Base-by-base conservation (phyloP, 2,888 invertebrate species). In the Caenorhabditis sp. region DNA sequence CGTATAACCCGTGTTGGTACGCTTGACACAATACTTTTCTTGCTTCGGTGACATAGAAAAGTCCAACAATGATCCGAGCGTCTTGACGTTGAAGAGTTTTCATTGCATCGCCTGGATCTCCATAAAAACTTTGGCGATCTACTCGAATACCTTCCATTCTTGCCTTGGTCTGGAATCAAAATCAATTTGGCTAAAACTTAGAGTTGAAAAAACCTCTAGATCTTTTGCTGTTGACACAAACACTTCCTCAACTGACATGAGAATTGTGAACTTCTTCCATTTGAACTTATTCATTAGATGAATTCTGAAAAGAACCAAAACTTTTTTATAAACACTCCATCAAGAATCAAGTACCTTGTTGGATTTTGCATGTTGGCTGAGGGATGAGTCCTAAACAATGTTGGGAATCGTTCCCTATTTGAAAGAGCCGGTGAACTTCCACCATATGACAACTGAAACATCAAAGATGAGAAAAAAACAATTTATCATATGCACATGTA, bases 1-100 rank as follows among this genome's bases (percentile, higher is more conserved):
- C 99, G 88, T 94, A 97, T 25, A 99, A 91, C 73, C 93, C 92
- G 87, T 95, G 94, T 87, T 94, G 95, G 90, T 94, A 96, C 84
- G 89, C 90, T 89, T 97, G 96, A 89, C 99, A 99, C 23, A 99
- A 92, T 0, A 99, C 97, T 61, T 94, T 91, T 63, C 97, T 91
- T 0, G 99, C 99, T 54, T 96, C 96, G 8, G 95, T 95, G 70
- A 97, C 97, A 90, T 99, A 99, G 90, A 97, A 99, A 63, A 99
- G 91, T 0, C 97, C 99, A 27, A 99, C 95, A 82, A 99, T 95
- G 81, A 99, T 95, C 77, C 99, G 91, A 3, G 97, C 97, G 89
- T 99, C 97, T 89, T 97, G 97, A 59, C 96, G 91, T 76, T 90
- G 90, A 54, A 99, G 91, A 89, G 97, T 97, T 78, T 94, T 91